Percentiles rank a stretch among this genome's conserved stretches.
phyloP scores from a whole-genome alignment of 1,140 invertebrate genomes.

The Apocrypta bakeri region DNA sequence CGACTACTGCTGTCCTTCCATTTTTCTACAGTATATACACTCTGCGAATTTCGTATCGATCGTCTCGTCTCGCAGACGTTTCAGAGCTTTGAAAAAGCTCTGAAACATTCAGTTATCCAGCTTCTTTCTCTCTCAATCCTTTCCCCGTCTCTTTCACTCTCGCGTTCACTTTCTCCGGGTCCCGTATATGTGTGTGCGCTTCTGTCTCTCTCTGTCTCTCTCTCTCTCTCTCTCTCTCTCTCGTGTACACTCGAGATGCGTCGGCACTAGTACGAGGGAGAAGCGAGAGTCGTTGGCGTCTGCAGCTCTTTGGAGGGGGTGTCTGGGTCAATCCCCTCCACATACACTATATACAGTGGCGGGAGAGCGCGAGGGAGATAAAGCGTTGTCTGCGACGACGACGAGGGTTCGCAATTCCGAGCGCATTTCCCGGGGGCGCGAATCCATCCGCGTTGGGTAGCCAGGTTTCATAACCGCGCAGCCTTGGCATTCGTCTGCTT shows the following conservation, averaged over 20 bases:
- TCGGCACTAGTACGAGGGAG: slow-evolving; percentile 7
- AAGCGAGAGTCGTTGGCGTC: slow-evolving; percentile 24
- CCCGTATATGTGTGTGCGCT: too few relatives aligned
- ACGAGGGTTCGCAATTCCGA: slow-evolving; percentile 64
- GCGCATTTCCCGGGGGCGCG: slow-evolving; percentile 73
- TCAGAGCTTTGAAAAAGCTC: background rate
- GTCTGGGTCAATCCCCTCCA: slow-evolving; percentile 75
- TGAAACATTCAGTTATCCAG: background rate
- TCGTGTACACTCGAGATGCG: slow-evolving; percentile 15
- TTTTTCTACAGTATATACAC: background rate
- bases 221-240: background rate
- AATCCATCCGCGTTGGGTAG: slow-evolving; percentile 30
- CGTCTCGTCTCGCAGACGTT: background rate
- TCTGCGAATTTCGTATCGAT: background rate
- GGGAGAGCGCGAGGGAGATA: background rate
- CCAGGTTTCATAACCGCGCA: slow-evolving; percentile 21
- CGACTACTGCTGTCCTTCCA: slow-evolving; percentile 11
- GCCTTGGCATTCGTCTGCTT: background rate
- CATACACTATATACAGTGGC: slow-evolving; percentile 60
- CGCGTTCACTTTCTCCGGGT: slow-evolving; percentile 28
- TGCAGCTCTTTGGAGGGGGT: slow-evolving; percentile 68
- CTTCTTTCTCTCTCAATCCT: background rate
- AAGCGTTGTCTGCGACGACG: background rate
- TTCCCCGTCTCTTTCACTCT: slow-evolving; percentile 16
- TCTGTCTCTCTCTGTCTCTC: background rate